A percentile compares a stretch with the other conserved stretches of the same genome.
Evolutionary conservation across 2,113 vertebrate species (phyloP).

Genomic region (Morone saxatilis): DNA sequence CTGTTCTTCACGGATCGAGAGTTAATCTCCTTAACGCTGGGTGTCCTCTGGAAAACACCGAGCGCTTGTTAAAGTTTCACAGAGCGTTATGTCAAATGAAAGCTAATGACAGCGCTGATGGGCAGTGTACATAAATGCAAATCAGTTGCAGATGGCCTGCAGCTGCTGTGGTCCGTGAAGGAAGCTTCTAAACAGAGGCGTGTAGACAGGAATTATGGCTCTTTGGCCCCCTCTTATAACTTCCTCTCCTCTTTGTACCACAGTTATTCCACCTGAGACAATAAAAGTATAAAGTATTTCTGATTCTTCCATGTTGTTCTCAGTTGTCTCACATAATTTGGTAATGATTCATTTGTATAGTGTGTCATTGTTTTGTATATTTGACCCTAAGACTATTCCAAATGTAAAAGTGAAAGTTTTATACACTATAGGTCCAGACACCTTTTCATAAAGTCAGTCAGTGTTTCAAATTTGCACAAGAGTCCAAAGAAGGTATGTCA

Average conservation of each 20-base stretch:
- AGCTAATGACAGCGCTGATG: conserved; percentile 3
- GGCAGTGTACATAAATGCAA: not conserved
- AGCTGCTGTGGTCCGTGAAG: conserved; percentile 15
- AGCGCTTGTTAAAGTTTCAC: conserved; percentile 34
- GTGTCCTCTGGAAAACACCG: conserved; percentile 9
- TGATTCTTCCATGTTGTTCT: not conserved
- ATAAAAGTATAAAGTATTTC: not conserved
- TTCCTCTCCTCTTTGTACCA: not conserved
- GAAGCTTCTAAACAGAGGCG: not conserved
- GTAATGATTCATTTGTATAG: not conserved
- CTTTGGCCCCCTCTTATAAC: no score
- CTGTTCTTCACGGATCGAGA: conserved; percentile 44
- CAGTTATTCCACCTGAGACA: not conserved
- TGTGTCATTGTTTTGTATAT: not conserved
- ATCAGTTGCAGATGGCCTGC: conserved; percentile 7
- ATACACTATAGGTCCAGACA: not conserved
- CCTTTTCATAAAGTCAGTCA: not conserved
- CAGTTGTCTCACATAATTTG: not conserved
- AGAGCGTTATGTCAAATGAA: conserved; percentile 6
- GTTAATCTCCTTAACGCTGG: conserved; percentile 36
- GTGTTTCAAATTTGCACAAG: not conserved
- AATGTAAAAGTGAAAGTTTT: not conserved
- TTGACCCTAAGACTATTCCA: not conserved
- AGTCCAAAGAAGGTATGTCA: not conserved
- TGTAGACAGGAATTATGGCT: not conserved